Percentiles rank a stretch among this genome's conserved stretches.
Conservation (phyloP, 2,888 invertebrate genomes). For the Myathropa florea region DNA sequence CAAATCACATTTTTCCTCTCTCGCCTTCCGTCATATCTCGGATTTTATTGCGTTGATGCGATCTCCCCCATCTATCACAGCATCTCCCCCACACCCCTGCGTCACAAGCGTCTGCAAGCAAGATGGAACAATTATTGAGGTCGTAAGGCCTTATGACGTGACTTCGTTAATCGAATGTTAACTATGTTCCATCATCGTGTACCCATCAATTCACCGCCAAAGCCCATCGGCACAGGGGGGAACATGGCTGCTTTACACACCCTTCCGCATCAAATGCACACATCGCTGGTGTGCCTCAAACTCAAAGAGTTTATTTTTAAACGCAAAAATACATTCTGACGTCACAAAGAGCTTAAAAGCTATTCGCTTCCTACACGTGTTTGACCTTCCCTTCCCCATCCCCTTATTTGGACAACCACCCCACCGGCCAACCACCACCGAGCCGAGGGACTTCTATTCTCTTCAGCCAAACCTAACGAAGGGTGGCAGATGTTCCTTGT, state of each 20-base stretch:
- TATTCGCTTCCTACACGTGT: slow-evolving; percentile 24
- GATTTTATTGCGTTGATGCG: too few species aligned
- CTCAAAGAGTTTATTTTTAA: slow-evolving; percentile 39
- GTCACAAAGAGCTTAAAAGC: slow-evolving; percentile 42
- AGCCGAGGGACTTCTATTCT: too few species aligned
- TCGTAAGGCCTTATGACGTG: slow-evolving; percentile 46
- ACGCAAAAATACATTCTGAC: slow-evolving; percentile 4
- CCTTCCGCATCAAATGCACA: not conserved
- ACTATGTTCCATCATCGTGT: slow-evolving; percentile 32
- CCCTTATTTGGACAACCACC: not conserved
- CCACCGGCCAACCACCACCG: not conserved
- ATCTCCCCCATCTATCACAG: not conserved
- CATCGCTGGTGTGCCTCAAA: not conserved
- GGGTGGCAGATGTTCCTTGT: slow-evolving; percentile 1
- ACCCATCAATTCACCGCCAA: too few species aligned
- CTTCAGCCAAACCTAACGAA: too few species aligned
- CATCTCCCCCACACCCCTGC: not conserved
- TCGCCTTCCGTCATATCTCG: too few species aligned
- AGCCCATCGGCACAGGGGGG: not conserved
- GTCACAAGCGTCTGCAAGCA: not conserved
- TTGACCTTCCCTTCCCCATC: not conserved
- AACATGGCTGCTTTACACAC: not conserved
- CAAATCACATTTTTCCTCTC: too few species aligned
- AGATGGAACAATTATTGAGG: slow-evolving; percentile 22
- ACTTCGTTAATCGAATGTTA: slow-evolving; percentile 52